phyloP scores from a whole-genome alignment of 2,888 invertebrate species.

The Chloromyia formosa region DNA sequence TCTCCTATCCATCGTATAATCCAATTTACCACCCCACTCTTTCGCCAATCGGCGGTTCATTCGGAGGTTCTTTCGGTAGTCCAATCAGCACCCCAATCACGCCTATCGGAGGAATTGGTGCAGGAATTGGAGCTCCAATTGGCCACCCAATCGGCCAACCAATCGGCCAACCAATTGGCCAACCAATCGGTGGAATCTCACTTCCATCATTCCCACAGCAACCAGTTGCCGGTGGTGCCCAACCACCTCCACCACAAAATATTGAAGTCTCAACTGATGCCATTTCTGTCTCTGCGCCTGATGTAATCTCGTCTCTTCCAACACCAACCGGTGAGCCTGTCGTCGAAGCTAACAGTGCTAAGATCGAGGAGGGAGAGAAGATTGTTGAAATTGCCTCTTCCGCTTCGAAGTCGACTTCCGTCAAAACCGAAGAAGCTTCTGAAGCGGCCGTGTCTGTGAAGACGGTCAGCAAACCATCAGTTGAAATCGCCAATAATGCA shows the following conservation, averaged over 20 bases:
- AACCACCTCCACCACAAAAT: not conserved
- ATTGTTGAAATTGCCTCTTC: slow-evolving; percentile 14
- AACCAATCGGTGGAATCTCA: not conserved
- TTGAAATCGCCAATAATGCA: not conserved
- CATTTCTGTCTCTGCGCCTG: not conserved
- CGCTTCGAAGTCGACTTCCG: not conserved
- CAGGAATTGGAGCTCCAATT: not conserved
- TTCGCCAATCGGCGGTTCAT: not conserved
- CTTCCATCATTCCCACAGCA: not conserved
- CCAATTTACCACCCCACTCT: not conserved
- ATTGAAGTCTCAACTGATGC: not conserved
- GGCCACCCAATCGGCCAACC: not conserved
- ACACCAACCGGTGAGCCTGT: not conserved
- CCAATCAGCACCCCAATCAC: not conserved
- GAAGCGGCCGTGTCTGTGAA: not conserved
- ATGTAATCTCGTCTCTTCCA: not conserved
- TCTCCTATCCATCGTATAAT: not conserved
- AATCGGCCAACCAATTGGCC: not conserved
- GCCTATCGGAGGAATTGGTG: too few species aligned
- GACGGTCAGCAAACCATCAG: not conserved
- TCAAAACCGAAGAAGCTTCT: not conserved
- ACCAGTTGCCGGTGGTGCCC: not conserved
- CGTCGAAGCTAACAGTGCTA: not conserved
- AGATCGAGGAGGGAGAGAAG: not conserved
- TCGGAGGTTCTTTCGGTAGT: not conserved